Evolutionary conservation across 1,140 invertebrate species (phyloP).

Genomic region (Ceratina calcarata): DNA sequence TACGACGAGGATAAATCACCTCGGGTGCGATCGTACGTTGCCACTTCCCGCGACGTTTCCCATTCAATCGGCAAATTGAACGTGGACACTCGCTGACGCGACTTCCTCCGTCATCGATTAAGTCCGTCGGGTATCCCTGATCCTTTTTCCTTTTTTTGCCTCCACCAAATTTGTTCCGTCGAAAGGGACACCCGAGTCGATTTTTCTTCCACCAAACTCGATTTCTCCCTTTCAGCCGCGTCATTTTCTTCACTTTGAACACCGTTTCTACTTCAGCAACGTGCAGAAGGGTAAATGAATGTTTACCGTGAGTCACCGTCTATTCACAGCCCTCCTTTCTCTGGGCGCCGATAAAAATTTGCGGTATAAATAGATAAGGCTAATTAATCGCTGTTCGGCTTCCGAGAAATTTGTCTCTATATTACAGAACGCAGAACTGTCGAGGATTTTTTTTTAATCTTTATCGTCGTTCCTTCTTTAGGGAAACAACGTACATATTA

Average conservation of each 20-base stretch:
- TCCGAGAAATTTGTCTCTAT: neutral
- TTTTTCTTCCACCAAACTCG: neutral
- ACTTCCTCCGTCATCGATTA: too few relatives aligned
- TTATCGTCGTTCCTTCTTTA: too few relatives aligned
- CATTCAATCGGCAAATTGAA: neutral
- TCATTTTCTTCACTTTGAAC: constrained; percentile 46
- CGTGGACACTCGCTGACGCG: neutral
- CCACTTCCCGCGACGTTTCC: neutral
- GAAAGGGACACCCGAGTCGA: constrained; percentile 1
- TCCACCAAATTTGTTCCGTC: constrained; percentile 17
- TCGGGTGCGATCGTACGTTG: constrained; percentile 24
- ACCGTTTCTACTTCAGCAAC: constrained; percentile 37
- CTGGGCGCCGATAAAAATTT: constrained; percentile 33
- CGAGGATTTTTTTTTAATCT: too few relatives aligned
- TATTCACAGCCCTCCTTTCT: constrained; percentile 46
- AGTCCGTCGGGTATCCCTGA: too few relatives aligned
- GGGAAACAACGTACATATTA: too few relatives aligned
- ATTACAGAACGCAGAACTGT: too few relatives aligned
- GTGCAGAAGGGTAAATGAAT: constrained; percentile 41
- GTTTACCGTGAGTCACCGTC: constrained; percentile 50
- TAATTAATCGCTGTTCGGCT: constrained; percentile 37
- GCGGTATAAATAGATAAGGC: constrained; percentile 46
- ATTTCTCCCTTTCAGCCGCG: constrained; percentile 33
- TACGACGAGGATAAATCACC: constrained; percentile 37
- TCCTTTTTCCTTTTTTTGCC: neutral